These are phyloP conservation scores for Onychomys leucogaster DNA, from an alignment of 2,797 vertebrate species.

Conservation along the genomic window DNA sequence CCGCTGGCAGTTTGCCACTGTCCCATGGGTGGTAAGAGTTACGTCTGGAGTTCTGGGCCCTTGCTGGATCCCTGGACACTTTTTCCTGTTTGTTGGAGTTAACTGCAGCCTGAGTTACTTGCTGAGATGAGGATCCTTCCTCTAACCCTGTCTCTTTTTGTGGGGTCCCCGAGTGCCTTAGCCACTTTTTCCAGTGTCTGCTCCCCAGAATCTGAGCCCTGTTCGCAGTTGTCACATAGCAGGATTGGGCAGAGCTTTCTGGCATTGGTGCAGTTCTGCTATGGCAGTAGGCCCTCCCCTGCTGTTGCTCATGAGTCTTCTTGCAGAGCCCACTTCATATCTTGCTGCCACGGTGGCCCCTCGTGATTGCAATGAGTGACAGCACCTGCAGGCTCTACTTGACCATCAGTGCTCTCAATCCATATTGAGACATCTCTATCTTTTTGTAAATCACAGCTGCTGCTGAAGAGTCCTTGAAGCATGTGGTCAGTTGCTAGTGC, in stretches of 20 bases:
- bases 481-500: no score
- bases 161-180: neutral
- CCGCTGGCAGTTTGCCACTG: neutral
- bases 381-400: neutral
- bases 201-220: neutral
- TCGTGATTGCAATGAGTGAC: neutral
- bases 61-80: neutral
- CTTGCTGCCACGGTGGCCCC: neutral
- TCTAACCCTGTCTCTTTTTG: neutral
- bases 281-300: neutral
- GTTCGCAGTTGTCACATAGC: neutral
- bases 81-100: neutral
- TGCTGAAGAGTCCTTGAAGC: neutral
- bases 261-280: neutral
- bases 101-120: neutral
- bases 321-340: neutral
- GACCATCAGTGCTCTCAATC: fast-evolving
- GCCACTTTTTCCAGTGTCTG: neutral
- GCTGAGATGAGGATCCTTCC: neutral
- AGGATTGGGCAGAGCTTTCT: neutral
- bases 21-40: neutral
- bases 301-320: no score
- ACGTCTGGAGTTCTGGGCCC: neutral
- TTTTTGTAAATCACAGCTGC: neutral
- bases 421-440: fast-evolving